phyloP scores from a whole-genome alignment of 2,888 invertebrate genomes.

The Oasisia sp. region DNA sequence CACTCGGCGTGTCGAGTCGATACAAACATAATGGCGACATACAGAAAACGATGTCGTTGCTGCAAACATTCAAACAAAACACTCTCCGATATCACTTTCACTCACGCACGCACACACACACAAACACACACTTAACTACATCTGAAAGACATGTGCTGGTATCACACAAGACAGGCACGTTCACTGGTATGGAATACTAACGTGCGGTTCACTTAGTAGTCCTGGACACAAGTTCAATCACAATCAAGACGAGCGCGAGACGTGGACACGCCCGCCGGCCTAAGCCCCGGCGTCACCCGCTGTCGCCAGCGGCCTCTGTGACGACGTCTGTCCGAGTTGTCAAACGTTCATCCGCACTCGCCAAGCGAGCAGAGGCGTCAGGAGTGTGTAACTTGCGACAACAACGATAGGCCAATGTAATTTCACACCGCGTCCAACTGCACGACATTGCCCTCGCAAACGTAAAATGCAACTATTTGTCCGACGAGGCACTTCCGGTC shows the following conservation, averaged over 20 bases:
- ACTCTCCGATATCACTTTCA: background rate
- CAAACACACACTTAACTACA: background rate
- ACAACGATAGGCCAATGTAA: background rate
- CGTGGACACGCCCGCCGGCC: background rate
- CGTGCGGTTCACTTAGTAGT: background rate
- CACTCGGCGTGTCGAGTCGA: background rate
- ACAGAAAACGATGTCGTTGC: background rate
- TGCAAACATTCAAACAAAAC: background rate
- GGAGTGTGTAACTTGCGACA: background rate
- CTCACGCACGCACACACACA: constrained; percentile 9
- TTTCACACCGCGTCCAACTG: background rate
- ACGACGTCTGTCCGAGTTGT: background rate
- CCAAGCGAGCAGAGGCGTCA: background rate
- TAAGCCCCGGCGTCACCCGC: background rate
- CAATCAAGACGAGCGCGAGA: background rate
- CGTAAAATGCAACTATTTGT: background rate
- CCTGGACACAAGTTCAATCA: constrained; percentile 7
- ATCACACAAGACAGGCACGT: constrained; percentile 10
- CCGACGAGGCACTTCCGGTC: background rate
- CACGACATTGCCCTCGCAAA: background rate
- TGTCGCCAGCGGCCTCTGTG: background rate
- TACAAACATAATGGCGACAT: background rate
- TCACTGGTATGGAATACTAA: background rate
- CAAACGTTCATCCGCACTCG: background rate
- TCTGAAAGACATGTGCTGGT: background rate